Evolutionary conservation across 2,888 invertebrate species (phyloP).

Genomic region (Epinotia nisella): DNA sequence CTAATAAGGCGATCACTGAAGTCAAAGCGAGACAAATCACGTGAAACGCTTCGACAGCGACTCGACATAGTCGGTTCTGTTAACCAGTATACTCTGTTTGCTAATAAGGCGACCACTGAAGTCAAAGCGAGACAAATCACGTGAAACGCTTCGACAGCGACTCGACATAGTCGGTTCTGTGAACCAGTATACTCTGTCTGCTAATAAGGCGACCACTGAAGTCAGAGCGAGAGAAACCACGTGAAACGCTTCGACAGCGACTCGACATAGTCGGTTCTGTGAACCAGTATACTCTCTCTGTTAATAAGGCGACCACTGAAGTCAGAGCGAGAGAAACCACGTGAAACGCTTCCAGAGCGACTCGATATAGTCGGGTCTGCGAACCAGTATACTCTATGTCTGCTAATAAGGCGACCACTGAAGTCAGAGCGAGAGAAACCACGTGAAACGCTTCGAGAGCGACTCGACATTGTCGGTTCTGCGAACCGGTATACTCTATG

Average conservation of each 20-base stretch:
- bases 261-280: constrained; percentile 9
- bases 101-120: not conserved
- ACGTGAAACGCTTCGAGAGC: not conserved
- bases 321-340: too few relatives aligned
- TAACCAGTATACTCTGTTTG: constrained; percentile 4
- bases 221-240: too few relatives aligned
- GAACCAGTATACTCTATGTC: constrained; percentile 13
- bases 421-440: too few relatives aligned
- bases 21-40: too few relatives aligned
- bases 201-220: not conserved
- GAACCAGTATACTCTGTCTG: constrained; percentile 5
- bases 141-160: not conserved
- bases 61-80: constrained; percentile 9
- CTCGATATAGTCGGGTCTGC: constrained; percentile 6
- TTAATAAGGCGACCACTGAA: not conserved
- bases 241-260: not conserved
- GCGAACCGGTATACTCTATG: constrained; percentile 14
- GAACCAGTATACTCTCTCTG: constrained; percentile 3
- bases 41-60: not conserved
- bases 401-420: too few relatives aligned
- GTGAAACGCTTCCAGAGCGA: not conserved
- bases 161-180: constrained; percentile 9
- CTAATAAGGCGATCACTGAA: not conserved
- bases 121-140: too few relatives aligned
- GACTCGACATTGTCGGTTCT: constrained; percentile 1